Percentiles rank a stretch among this genome's conserved stretches.
These are phyloP conservation scores for Rhineura floridana DNA, from an alignment of 2,113 vertebrate genomes.

Conservation along the genomic window DNA sequence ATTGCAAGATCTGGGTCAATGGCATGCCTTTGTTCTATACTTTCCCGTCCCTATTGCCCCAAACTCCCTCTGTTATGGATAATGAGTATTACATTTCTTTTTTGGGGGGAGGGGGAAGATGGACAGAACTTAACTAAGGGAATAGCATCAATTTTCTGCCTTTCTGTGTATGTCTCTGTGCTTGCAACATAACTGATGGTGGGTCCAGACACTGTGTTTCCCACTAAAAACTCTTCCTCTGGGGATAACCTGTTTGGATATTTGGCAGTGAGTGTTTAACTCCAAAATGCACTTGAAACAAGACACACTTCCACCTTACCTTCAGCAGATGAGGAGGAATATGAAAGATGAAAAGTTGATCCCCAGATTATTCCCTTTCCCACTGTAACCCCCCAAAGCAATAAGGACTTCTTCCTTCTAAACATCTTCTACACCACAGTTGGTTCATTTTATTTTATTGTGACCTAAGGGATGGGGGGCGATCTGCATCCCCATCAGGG, in stretches of 20 bases:
- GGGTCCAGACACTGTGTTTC: neutral
- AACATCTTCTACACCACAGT: neutral
- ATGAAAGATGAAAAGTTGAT: neutral
- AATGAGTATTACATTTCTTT: neutral
- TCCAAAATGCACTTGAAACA: neutral
- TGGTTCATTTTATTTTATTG: too few relatives aligned
- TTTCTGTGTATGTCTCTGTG: neutral
- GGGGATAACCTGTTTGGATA: too few relatives aligned
- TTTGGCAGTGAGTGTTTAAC: neutral
- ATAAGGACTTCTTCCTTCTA: neutral
- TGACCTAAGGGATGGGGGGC: too few relatives aligned
- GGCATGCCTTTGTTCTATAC: neutral
- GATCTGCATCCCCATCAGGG: too few relatives aligned
- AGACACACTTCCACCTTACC: neutral
- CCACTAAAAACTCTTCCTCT: neutral
- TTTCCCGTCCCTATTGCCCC: neutral
- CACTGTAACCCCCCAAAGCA: too few relatives aligned
- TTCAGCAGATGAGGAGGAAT: neutral
- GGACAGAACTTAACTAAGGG: neutral
- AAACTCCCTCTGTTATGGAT: neutral
- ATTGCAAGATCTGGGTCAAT: neutral
- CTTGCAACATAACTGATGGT: neutral
- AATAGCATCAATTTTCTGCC: neutral
- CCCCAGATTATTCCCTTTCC: neutral
- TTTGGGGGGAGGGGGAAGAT: neutral